Percentiles rank a stretch among this genome's conserved stretches.
Evolutionary conservation across 2,797 vertebrate species (phyloP).

Genomic region (Lycodopsis pacificus): DNA sequence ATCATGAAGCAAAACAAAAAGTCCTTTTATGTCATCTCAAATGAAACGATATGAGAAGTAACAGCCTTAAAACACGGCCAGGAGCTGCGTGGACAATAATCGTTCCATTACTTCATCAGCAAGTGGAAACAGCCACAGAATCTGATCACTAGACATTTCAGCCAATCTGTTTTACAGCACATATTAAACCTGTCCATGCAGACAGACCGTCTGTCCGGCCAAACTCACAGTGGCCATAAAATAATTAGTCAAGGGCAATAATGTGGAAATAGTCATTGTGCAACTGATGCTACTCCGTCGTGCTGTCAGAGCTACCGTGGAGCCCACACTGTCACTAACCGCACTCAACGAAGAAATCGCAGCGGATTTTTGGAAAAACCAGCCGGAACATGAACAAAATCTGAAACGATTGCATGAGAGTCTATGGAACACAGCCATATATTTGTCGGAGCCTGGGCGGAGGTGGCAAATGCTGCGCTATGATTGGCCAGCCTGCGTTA

Average conservation of each 20-base stretch:
- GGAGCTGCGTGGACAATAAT: conserved; percentile 16
- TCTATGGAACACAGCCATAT: background rate
- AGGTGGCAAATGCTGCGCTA: too few relatives aligned
- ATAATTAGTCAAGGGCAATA: conserved; percentile 36
- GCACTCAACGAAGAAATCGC: background rate
- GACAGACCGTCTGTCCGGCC: conserved; percentile 52
- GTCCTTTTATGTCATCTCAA: background rate
- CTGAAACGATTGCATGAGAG: background rate
- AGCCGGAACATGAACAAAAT: too few relatives aligned
- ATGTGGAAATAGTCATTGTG: conserved; percentile 16
- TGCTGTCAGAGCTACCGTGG: background rate
- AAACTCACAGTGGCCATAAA: conserved; percentile 42
- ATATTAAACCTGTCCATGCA: conserved; percentile 55
- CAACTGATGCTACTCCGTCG: background rate
- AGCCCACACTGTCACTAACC: background rate
- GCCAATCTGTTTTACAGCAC: conserved; percentile 32
- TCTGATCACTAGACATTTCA: conserved; percentile 38
- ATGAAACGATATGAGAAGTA: background rate
- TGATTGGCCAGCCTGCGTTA: too few relatives aligned
- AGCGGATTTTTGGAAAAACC: background rate
- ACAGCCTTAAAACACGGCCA: background rate
- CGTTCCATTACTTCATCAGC: conserved; percentile 17
- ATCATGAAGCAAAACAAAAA: background rate
- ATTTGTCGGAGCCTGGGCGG: too few relatives aligned
- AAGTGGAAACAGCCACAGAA: conserved; percentile 31